These are phyloP conservation scores for Baronia brevicornis DNA, from an alignment of 2,888 invertebrate genomes.

Conservation along the genomic window DNA sequence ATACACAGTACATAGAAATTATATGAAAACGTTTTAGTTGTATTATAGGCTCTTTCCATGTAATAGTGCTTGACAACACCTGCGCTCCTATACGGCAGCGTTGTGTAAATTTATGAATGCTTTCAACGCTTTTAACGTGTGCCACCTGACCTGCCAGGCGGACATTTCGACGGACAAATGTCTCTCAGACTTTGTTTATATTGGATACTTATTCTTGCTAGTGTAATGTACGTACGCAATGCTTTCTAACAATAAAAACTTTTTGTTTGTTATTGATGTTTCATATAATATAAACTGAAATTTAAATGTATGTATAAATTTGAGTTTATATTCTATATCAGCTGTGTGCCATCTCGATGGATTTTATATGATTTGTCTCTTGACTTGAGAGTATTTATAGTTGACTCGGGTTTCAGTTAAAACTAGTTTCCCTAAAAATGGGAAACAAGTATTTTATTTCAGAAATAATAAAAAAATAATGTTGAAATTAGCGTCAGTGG, in stretches of 20 bases:
- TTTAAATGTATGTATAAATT: no score
- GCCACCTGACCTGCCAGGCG: constrained; percentile 69
- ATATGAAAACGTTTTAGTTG: constrained; percentile 24
- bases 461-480: no score
- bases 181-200: constrained; percentile 53
- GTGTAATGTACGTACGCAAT: constrained; percentile 1
- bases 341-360: no score
- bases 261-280: background rate
- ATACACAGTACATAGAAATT: constrained; percentile 4
- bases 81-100: constrained; percentile 54
- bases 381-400: no score
- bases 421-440: no score
- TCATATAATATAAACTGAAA: background rate
- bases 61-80: constrained; percentile 48
- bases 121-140: constrained; percentile 66
- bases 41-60: constrained; percentile 39
- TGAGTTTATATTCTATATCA: no score
- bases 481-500: no score
- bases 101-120: constrained; percentile 68
- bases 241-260: background rate
- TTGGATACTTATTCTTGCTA: constrained; percentile 42
- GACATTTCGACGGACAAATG: constrained; percentile 63
- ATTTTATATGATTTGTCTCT: no score
- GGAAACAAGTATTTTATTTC: no score
- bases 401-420: no score